Percentiles rank a stretch among this genome's conserved stretches.
phyloP scores from a whole-genome alignment of 2,797 vertebrate genomes.

The Carduelis carduelis region DNA sequence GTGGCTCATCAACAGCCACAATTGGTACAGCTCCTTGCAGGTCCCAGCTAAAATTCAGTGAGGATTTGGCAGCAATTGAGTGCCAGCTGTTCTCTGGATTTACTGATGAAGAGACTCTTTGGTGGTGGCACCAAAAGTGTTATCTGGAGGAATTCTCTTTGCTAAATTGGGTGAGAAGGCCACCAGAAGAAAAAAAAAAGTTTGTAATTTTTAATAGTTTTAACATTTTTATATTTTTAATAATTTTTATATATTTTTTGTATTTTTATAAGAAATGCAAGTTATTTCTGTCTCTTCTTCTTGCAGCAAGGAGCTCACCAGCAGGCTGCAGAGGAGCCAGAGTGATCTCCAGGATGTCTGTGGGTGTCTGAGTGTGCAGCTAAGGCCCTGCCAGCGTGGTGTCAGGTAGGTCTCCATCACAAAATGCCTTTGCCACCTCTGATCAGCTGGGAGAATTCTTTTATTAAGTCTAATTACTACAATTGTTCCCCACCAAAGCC shows the following conservation, averaged over 20 bases:
- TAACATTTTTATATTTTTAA: too few relatives aligned
- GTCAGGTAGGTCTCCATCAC: neutral
- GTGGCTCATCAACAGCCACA: neutral
- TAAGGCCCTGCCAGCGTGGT: neutral
- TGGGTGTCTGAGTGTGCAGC: neutral
- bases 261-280: neutral
- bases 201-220: neutral
- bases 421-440: neutral
- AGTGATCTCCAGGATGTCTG: neutral
- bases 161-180: neutral
- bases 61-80: neutral
- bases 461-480: neutral
- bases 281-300: neutral
- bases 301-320: neutral
- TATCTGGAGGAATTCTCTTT: neutral
- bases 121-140: neutral
- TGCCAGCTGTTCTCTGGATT: neutral
- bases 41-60: neutral
- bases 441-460: neutral
- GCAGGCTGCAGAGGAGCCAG: neutral
- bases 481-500: neutral
- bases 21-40: neutral
- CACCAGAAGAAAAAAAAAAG: neutral
- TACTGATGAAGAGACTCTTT: neutral
- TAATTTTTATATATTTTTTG: too few relatives aligned